phyloP scores from a whole-genome alignment of 1,140 invertebrate genomes.

The Hirudo medicinalis region DNA sequence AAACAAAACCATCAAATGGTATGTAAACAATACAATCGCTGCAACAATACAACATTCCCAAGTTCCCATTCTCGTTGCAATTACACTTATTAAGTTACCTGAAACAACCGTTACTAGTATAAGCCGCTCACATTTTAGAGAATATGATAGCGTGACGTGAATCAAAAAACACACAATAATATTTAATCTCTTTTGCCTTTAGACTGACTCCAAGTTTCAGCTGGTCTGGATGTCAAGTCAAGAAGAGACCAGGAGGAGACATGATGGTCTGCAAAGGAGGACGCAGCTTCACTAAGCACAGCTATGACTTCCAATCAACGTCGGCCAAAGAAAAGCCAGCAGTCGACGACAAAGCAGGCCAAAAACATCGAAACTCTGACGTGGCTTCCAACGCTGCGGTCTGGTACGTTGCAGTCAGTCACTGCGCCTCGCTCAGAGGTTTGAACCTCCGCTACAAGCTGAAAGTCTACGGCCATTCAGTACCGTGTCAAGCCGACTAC shows the following conservation, averaged over 20 bases:
- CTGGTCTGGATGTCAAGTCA: constrained; percentile 21
- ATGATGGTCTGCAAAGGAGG: constrained; percentile 17
- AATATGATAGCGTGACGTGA: too few species aligned
- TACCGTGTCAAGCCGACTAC: neutral
- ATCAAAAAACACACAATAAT: too few species aligned
- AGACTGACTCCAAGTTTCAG: constrained; percentile 17
- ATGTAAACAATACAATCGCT: too few species aligned
- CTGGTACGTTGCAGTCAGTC: constrained; percentile 20
- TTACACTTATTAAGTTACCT: too few species aligned
- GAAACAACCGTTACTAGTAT: too few species aligned
- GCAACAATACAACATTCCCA: too few species aligned
- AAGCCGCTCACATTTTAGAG: too few species aligned
- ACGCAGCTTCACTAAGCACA: constrained; percentile 15
- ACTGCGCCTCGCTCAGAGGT: constrained; percentile 17
- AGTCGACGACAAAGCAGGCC: neutral
- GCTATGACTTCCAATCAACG: constrained; percentile 3
- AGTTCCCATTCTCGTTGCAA: too few species aligned
- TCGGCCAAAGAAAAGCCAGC: neutral
- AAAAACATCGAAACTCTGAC: neutral
- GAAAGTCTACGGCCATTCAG: constrained; percentile 14
- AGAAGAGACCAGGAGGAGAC: neutral
- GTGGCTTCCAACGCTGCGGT: neutral
- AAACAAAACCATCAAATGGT: too few species aligned
- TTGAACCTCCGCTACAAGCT: constrained; percentile 16
- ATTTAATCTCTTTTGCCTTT: neutral